Evolutionary conservation across 2,113 vertebrate species (phyloP).

Genomic region (Amia ocellicauda): DNA sequence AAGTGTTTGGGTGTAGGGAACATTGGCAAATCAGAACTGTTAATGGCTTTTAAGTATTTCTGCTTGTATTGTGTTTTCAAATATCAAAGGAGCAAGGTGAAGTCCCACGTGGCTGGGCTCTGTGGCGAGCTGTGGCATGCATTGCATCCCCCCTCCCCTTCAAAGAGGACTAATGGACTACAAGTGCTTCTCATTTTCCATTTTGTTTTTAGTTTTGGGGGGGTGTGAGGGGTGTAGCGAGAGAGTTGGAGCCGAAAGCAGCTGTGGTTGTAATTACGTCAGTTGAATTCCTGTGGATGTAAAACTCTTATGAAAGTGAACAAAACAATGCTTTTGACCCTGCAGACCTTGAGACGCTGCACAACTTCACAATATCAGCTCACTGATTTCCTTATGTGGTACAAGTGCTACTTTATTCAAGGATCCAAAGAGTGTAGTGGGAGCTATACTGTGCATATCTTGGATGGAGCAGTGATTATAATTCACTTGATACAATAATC

Average conservation of each 20-base stretch:
- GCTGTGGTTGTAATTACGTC: not conserved
- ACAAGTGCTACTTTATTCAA: too few species aligned
- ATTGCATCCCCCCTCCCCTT: not conserved
- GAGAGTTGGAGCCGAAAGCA: not conserved
- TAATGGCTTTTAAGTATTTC: conserved; percentile 18
- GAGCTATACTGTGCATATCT: too few species aligned
- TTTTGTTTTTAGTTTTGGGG: not conserved
- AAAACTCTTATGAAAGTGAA: not conserved
- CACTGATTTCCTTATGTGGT: too few species aligned
- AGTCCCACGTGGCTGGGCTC: not conserved
- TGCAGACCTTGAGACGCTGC: not conserved
- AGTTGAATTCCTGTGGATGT: not conserved
- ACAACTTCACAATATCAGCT: too few species aligned
- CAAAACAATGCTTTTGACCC: not conserved
- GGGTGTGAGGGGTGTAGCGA: not conserved
- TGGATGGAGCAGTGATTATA: too few species aligned
- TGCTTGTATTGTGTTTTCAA: not conserved
- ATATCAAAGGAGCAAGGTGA: not conserved
- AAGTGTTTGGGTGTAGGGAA: not conserved
- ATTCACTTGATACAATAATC: too few species aligned
- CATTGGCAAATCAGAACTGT: not conserved
- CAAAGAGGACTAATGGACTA: conserved; percentile 6
- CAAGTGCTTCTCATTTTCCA: conserved; percentile 4
- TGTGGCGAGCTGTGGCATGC: too few species aligned
- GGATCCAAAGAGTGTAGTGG: too few species aligned